Evolutionary conservation across 2,797 vertebrate species (phyloP), one percentile per base, ranked within the genome.

Genomic region (Poecilia gillii): DNA sequence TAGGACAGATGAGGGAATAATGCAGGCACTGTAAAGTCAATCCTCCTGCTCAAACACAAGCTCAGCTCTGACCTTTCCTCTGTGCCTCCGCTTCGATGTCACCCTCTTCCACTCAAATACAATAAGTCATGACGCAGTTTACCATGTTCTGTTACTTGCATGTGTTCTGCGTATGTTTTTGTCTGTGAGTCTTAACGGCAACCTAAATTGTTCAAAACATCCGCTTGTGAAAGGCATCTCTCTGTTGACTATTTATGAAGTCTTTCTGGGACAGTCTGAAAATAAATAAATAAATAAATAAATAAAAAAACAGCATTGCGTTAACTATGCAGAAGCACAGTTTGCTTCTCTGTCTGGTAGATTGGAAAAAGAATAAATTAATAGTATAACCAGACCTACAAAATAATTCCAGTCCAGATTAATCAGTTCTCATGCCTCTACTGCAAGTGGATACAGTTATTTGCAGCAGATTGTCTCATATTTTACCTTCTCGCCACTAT

Each of bases 171-270:
- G 3, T 73, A 8, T 46, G 59, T 55, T 33, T 46, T 53, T 72
- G 45, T 13, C 11, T 72, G 23, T 80, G 51, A 75, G 62, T 87
- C 78, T 41, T 79, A 77, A 86, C 77, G 76, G 81, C 76, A 80
- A 87, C 55, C 49, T 88, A 73, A 84, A 90, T 91, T 85, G 79
- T 90, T 89, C 68, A 81, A 92, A 91, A 81, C 79, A 81, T 82
- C 81, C 47, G 74, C 53, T 84, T 77, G 80, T 86, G 84, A 88
- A 91, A 88, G 85, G 81, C 82, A 85, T 82, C 84, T 87, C 75
- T 80, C 86, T 89, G 90, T 85, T 88, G 85, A 8, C 28, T 82
- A 83, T 91, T 87, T 85, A 85, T 89, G 84, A 73, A 86, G 79
- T 68, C 47, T 90, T 89, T 90, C 84, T 5, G 7, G 76, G 78